Conservation (phyloP, 2,888 invertebrate genomes). For the Camponotus fellah region DNA sequence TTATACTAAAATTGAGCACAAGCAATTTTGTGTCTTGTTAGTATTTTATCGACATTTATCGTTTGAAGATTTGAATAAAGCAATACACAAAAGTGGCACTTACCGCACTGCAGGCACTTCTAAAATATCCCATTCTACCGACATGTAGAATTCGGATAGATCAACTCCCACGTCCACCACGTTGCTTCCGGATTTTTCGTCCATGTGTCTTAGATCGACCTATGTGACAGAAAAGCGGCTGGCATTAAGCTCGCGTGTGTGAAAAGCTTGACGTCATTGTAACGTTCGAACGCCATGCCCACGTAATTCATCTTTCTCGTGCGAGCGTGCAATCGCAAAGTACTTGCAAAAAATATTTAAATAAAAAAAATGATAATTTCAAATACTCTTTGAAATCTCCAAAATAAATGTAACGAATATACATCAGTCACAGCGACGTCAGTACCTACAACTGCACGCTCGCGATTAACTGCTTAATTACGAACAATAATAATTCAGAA, state of each 20-base stretch:
- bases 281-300: constrained; percentile 73
- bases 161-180: constrained; percentile 98
- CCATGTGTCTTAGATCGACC: constrained; percentile 97
- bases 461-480: constrained; percentile 69
- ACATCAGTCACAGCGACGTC: background rate
- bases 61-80: background rate
- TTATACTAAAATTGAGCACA: background rate
- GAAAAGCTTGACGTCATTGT: constrained; percentile 27
- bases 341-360: background rate
- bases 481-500: constrained; percentile 75
- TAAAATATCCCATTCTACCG: constrained; percentile 99
- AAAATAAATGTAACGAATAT: background rate
- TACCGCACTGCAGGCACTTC: constrained; percentile 97
- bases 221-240: constrained; percentile 84
- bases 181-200: constrained; percentile 95
- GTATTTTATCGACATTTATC: background rate
- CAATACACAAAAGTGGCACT: constrained; percentile 74
- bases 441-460: constrained; percentile 57
- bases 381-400: background rate
- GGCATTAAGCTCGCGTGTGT: constrained; percentile 45
- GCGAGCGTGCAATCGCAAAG: constrained; percentile 64
- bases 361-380: background rate
- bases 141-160: constrained; percentile 98
- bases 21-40: background rate
- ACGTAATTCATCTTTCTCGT: constrained; percentile 67